phyloP scores from a whole-genome alignment of 2,113 vertebrate species.

The Porphyrio hochstetteri region DNA sequence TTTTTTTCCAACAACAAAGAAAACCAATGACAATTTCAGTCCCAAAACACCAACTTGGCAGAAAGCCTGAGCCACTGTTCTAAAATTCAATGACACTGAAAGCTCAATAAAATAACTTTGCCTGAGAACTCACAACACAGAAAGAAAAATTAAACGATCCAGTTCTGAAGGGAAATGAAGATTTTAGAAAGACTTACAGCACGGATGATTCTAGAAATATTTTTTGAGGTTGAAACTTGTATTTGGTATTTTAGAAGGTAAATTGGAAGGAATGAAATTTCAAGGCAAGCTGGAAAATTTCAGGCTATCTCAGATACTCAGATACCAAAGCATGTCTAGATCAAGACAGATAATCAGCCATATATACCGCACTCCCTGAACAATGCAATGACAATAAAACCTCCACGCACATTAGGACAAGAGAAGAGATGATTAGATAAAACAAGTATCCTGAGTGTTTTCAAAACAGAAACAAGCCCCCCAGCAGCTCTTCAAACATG shows the following conservation, averaged over 20 bases:
- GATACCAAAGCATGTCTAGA: neutral
- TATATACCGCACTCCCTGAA: neutral
- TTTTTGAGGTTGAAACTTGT: neutral
- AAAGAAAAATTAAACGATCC: neutral
- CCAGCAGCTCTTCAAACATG: conserved; percentile 34
- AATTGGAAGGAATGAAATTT: neutral
- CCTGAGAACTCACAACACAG: neutral
- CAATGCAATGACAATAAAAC: neutral
- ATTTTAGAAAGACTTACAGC: neutral
- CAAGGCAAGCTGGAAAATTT: neutral
- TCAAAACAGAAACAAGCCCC: conserved; percentile 8
- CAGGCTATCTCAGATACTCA: neutral
- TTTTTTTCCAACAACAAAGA: neutral
- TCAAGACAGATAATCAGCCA: neutral
- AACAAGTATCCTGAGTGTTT: conserved; percentile 23
- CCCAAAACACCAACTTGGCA: conserved; percentile 27
- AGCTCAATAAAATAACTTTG: conserved; percentile 6
- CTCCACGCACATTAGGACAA: neutral
- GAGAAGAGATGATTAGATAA: conserved; percentile 28
- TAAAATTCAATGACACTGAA: conserved; percentile 22
- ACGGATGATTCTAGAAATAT: neutral
- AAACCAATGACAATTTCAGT: conserved; percentile 7
- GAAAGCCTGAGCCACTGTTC: neutral
- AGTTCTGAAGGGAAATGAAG: neutral
- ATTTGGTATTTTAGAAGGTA: neutral